Evolutionary conservation across 2,113 vertebrate species (phyloP).

Genomic region (Numenius arquata): DNA sequence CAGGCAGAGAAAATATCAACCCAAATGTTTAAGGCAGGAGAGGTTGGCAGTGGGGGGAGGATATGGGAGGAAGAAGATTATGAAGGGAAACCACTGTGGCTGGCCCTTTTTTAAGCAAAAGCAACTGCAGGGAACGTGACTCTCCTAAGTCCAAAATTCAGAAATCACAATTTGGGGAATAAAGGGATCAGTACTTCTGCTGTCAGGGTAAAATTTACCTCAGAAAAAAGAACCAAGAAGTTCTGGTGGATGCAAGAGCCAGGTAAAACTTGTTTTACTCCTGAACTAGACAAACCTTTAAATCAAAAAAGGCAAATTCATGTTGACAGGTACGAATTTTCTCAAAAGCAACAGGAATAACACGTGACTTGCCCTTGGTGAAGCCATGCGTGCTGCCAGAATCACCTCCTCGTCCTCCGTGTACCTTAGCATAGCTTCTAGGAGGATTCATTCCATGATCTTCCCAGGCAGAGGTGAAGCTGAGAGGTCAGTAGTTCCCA

Average conservation of each 20-base stretch:
- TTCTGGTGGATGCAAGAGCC: neutral
- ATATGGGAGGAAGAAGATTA: neutral
- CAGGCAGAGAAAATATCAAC: conserved; percentile 38
- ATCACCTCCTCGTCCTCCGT: too few species aligned
- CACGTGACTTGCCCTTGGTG: too few species aligned
- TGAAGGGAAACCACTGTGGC: neutral
- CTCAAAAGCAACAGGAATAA: neutral
- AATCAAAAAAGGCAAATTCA: neutral
- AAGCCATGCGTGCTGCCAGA: too few species aligned
- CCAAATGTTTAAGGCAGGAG: neutral
- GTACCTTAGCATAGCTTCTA: too few species aligned
- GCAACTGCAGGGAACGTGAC: neutral
- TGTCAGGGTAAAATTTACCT: neutral
- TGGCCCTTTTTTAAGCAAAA: neutral
- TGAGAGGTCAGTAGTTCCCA: too few species aligned
- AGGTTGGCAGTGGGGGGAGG: fast-evolving
- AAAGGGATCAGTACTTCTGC: neutral
- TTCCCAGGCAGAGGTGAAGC: too few species aligned
- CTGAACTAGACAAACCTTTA: neutral
- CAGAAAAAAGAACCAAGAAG: neutral
- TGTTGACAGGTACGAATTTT: neutral
- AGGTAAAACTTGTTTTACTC: neutral
- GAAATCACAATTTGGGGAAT: neutral
- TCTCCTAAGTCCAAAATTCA: neutral
- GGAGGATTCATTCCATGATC: too few species aligned